phyloP scores from a whole-genome alignment of 2,113 vertebrate species.

The Stegostoma tigrinum region DNA sequence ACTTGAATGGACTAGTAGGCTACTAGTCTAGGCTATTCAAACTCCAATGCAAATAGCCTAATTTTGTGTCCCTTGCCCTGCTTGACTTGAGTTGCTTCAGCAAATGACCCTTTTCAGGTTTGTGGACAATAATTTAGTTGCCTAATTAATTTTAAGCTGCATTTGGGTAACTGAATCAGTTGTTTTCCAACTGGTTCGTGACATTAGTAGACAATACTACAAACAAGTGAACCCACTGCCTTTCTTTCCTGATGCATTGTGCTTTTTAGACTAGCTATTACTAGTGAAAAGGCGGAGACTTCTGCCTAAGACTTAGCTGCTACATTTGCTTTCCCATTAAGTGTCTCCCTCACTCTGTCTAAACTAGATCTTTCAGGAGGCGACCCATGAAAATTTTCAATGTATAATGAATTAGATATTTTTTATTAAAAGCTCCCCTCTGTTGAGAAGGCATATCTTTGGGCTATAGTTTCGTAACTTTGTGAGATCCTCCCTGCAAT shows the following conservation, averaged over 20 bases:
- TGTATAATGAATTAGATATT: background rate
- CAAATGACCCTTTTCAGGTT: background rate
- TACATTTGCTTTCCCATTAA: background rate
- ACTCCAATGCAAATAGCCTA: background rate
- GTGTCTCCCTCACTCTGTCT: background rate
- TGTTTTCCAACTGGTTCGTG: background rate
- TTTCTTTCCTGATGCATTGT: background rate
- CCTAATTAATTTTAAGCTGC: background rate
- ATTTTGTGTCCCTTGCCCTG: background rate
- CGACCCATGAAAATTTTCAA: background rate
- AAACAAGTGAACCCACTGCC: background rate
- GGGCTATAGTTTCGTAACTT: background rate
- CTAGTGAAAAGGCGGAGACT: background rate
- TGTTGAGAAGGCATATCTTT: background rate
- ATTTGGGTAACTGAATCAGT: background rate
- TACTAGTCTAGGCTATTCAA: background rate
- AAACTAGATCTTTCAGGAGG: background rate
- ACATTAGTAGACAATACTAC: background rate
- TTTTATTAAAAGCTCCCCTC: background rate
- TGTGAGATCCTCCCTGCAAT: too few relatives aligned
- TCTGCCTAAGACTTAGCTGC: background rate
- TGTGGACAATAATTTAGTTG: background rate
- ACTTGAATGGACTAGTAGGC: too few relatives aligned
- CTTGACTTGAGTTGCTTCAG: background rate
- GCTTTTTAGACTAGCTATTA: background rate